Conservation (phyloP, 2,113 vertebrate species). For the Carlito syrichta region DNA sequence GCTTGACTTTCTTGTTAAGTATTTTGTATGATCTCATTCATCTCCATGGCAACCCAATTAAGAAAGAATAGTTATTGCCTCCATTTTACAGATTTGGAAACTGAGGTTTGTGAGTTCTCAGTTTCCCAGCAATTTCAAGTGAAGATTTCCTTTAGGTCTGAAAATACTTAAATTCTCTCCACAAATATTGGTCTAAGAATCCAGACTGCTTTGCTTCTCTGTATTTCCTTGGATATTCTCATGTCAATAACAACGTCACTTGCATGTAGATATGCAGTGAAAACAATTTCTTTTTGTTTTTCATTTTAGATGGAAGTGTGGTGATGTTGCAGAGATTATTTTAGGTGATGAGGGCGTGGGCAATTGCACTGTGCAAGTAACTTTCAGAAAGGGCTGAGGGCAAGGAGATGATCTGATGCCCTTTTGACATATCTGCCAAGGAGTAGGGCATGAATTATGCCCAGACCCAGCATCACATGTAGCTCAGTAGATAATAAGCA, state of each 20-base stretch:
- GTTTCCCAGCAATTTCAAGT: background rate
- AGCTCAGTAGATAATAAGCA: background rate
- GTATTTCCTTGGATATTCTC: background rate
- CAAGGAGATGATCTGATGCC: background rate
- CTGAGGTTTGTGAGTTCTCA: background rate
- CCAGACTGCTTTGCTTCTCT: background rate
- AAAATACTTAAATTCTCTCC: background rate
- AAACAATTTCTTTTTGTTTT: background rate
- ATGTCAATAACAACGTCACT: background rate
- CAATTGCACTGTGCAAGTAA: background rate
- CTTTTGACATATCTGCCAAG: background rate
- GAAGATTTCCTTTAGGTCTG: background rate
- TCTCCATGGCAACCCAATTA: background rate
- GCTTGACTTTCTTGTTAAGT: background rate
- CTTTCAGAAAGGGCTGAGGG: background rate
- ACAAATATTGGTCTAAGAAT: background rate
- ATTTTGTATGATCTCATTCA: background rate
- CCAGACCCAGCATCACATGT: accelerated
- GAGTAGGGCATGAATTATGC: background rate
- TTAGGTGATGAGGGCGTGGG: background rate
- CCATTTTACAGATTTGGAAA: background rate
- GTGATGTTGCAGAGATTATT: background rate
- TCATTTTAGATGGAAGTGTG: background rate
- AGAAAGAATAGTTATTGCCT: background rate
- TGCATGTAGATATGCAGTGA: background rate